Base-by-base conservation (phyloP, 2,888 invertebrate genomes). In the Cheilosia vernalis region DNA sequence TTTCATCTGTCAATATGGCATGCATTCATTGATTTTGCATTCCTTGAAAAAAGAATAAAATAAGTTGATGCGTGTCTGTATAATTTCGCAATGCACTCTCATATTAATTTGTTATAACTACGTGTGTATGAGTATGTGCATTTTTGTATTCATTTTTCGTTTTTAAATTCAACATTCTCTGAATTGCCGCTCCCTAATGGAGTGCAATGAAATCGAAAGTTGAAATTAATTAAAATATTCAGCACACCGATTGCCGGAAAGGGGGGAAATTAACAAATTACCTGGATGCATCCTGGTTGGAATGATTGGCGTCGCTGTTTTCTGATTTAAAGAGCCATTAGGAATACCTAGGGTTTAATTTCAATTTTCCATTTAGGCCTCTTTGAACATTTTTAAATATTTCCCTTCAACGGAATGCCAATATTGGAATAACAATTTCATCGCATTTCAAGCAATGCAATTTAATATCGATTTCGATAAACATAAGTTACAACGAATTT, bases 151-250 rank as follows among this genome's bases (percentile, higher is more conserved):
- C 44, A n/a, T 44, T 44, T 44, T 44, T 17, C 27, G 17, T n/a
- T 4, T 44, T 4, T 44, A 37, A 19, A 10, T 24, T 27, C 6
- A 24, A 15, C 5, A 4, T 55, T 55, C 33, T 33, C 0, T 7
- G 55, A 61, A 60, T 49, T 21, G 5, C 24, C 10, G 4, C 24
- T 42, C 40, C 42, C 37, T 77, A 77, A 82, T 72, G 60, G 77
- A 77, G 60, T 72, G 66, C 49, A 67, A 55, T 61, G 77, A 82
- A 82, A 82, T 55, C 61, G 76, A 82, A 82, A 82, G 82, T 82
- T 60, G 55, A 60, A 82, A 82, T 82, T 82, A 82, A 82, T 82
- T 82, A 77, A 82, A 82, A 82, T 82, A 77, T 82, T 66, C 77
- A 72, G 60, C 64, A 63, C 64, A 67, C 0, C 7, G 37, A 21